Conservation (phyloP, 2,797 vertebrate species). For the Enteromius thamalakanensis region DNA sequence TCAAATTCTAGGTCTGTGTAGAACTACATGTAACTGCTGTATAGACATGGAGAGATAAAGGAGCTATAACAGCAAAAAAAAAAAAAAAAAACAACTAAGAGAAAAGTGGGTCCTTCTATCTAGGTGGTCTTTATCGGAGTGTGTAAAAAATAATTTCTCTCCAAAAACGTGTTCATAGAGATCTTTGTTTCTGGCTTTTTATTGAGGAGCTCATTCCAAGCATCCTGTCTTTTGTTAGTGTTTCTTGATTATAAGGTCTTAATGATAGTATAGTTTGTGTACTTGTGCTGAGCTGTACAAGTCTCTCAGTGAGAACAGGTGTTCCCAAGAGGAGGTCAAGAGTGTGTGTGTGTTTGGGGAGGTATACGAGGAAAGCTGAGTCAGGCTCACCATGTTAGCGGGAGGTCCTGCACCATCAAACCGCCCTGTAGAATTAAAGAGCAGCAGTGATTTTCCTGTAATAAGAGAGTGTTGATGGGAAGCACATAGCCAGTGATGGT, state of each 20-base stretch:
- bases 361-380: conserved; percentile 58
- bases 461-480: conserved; percentile 62
- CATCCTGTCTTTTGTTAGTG: conserved; percentile 21
- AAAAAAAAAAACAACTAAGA: neutral
- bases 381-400: conserved; percentile 45
- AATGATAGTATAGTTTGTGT: conserved; percentile 21
- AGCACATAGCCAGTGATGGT: conserved; percentile 32
- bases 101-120: neutral
- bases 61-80: neutral
- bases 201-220: conserved; percentile 8
- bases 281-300: conserved; percentile 51
- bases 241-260: conserved; percentile 27
- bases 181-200: neutral
- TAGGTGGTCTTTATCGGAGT: conserved; percentile 15
- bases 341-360: conserved; percentile 18
- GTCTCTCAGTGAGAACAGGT: conserved; percentile 56
- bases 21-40: neutral
- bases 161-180: neutral
- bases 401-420: conserved; percentile 48
- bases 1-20: neutral
- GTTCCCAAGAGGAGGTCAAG: conserved; percentile 32
- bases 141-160: neutral
- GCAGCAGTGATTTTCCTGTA: conserved; percentile 54
- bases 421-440: conserved; percentile 48
- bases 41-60: neutral